Evolutionary conservation across 2,113 vertebrate species (phyloP).

Genomic region (Perca flavescens): DNA sequence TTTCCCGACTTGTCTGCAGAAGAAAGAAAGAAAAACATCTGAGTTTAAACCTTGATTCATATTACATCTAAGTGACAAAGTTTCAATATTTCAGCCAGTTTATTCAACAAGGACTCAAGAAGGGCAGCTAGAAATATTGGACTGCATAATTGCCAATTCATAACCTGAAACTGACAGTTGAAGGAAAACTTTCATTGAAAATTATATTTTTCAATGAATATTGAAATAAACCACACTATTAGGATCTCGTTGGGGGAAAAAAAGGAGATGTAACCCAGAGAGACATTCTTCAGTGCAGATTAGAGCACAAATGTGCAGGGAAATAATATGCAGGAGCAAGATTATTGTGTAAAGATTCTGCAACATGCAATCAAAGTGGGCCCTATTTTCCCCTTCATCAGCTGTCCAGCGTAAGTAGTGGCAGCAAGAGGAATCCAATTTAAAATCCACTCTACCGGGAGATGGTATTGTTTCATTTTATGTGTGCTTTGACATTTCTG

Average conservation of each 20-base stretch:
- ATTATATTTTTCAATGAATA: slow-evolving; percentile 81
- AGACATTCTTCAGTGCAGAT: slow-evolving; percentile 81
- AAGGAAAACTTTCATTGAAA: slow-evolving; percentile 76
- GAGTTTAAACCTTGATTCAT: slow-evolving; percentile 66
- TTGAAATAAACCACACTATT: slow-evolving; percentile 82
- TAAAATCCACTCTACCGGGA: slow-evolving; percentile 87
- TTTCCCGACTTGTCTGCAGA: slow-evolving; percentile 58
- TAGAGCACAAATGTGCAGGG: slow-evolving; percentile 81
- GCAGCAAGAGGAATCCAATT: slow-evolving; percentile 87
- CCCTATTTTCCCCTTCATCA: slow-evolving; percentile 87
- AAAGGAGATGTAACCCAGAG: slow-evolving; percentile 73
- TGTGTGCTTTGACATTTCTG: slow-evolving; percentile 90
- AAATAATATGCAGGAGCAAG: slow-evolving; percentile 85
- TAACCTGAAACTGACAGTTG: slow-evolving; percentile 79
- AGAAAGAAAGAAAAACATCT: slow-evolving; percentile 37
- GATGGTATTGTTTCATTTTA: slow-evolving; percentile 90
- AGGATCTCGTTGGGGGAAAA: slow-evolving; percentile 69
- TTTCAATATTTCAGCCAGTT: slow-evolving; percentile 78
- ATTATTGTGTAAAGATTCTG: slow-evolving; percentile 87
- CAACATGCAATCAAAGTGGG: slow-evolving; percentile 88
- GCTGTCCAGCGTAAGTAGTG: slow-evolving; percentile 80
- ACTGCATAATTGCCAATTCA: slow-evolving; percentile 84
- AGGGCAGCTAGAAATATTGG: slow-evolving; percentile 73
- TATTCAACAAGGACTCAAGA: slow-evolving; percentile 75
- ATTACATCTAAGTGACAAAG: slow-evolving; percentile 73